Evolutionary conservation across 2,888 invertebrate genomes (phyloP).

Genomic region (Kryphioiulus occultus): DNA sequence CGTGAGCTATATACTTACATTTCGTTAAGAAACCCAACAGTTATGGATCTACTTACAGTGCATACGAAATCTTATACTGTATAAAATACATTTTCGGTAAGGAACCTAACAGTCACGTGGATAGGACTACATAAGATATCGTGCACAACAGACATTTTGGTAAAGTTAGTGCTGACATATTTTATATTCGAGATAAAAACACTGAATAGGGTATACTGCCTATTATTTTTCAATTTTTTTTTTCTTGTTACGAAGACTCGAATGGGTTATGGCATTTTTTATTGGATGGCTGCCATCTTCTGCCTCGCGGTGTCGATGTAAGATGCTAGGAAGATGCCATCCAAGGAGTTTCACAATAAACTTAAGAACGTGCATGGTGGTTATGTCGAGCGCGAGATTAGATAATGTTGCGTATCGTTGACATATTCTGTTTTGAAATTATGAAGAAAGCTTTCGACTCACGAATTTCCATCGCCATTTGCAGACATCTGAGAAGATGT

Average conservation of each 20-base stretch:
- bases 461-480: background rate
- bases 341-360: background rate
- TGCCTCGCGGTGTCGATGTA: background rate
- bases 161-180: background rate
- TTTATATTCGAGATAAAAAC: background rate
- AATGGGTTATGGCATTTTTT: constrained; percentile 19
- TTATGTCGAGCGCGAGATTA: constrained; percentile 9
- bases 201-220: background rate
- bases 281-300: background rate
- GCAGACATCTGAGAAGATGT: background rate
- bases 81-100: too few species aligned
- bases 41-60: too few species aligned
- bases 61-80: too few species aligned
- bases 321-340: background rate
- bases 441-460: background rate
- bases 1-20: too few species aligned
- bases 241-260: background rate
- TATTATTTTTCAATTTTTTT: background rate
- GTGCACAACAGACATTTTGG: background rate
- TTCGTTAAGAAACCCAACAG: too few species aligned
- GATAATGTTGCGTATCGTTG: constrained; percentile 27
- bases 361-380: constrained; percentile 1
- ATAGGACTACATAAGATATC: background rate
- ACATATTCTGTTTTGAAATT: constrained; percentile 26
- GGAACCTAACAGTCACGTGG: too few species aligned